phyloP scores from a whole-genome alignment of 2,888 invertebrate species.

The Julus scanicus region DNA sequence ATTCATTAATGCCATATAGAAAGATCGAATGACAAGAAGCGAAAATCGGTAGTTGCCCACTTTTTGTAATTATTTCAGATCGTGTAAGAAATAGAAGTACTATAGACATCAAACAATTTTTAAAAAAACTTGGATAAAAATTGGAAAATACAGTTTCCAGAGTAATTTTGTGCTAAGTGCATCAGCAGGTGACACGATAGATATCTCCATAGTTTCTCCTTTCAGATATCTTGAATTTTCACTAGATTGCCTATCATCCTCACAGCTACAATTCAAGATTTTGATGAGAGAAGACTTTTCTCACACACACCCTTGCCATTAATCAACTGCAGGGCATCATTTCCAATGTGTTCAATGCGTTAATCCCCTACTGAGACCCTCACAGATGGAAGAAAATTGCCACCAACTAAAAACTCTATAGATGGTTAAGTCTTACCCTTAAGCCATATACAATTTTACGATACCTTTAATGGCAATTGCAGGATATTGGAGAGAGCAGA shows the following conservation, averaged over 20 bases:
- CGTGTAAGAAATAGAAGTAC: too few relatives aligned
- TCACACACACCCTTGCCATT: neutral
- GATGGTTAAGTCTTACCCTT: neutral
- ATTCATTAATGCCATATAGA: neutral
- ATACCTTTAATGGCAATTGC: neutral
- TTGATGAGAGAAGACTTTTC: neutral
- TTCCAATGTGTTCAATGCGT: neutral
- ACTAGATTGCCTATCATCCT: neutral
- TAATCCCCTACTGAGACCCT: neutral
- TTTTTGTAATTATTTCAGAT: too few relatives aligned
- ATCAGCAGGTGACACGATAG: neutral
- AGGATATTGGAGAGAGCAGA: neutral
- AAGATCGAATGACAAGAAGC: neutral
- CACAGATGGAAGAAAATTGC: neutral
- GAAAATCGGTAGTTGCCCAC: neutral
- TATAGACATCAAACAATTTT: too few relatives aligned
- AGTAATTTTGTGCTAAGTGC: neutral
- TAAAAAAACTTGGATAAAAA: too few relatives aligned
- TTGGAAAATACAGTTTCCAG: neutral
- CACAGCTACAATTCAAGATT: neutral
- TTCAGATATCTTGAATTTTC: neutral
- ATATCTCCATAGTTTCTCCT: neutral
- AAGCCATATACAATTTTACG: neutral
- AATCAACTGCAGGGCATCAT: neutral
- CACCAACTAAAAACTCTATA: neutral